These are phyloP conservation scores for Holothuria scabra DNA, from an alignment of 53 echinoderm and acorn worm species.

Conservation along the genomic window DNA sequence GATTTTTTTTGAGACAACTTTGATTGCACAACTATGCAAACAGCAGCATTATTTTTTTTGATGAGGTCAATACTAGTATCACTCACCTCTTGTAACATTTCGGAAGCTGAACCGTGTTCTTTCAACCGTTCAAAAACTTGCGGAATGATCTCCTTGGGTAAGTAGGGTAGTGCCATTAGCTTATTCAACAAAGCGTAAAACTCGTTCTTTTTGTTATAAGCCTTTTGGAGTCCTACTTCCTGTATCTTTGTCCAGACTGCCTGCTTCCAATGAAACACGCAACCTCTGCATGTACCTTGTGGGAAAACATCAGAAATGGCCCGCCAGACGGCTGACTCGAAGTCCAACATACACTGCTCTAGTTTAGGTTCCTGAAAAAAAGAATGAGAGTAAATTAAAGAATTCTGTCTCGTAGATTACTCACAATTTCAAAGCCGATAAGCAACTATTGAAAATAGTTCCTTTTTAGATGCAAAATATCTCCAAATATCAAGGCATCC, in stretches of 20 bases:
- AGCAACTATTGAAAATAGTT: too few species aligned
- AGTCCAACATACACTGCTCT: conserved; percentile 51
- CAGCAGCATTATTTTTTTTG: too few species aligned
- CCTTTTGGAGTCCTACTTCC: conserved; percentile 53
- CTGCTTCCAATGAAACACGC: conserved; percentile 61
- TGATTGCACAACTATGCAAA: too few species aligned
- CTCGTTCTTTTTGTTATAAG: conserved; percentile 16
- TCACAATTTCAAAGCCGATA: neutral
- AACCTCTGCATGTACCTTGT: conserved; percentile 37
- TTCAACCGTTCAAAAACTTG: neutral
- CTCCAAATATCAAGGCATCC: too few species aligned
- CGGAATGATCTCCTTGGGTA: conserved; percentile 37
- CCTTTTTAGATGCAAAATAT: too few species aligned
- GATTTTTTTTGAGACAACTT: neutral
- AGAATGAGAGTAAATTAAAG: neutral
- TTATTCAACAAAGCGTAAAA: conserved; percentile 23
- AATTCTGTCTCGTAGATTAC: neutral
- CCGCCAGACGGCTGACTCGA: conserved; percentile 44
- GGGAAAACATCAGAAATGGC: conserved; percentile 14
- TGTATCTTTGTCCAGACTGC: conserved; percentile 56
- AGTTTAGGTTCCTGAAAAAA: conserved; percentile 8
- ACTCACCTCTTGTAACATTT: neutral
- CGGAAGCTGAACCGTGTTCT: neutral
- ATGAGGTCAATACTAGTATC: neutral
- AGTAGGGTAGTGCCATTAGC: conserved; percentile 53